Percentiles rank a stretch among this genome's conserved stretches.
These are phyloP conservation scores for Lutraria lutraria DNA, from an alignment of 2,888 invertebrate genomes.

Conservation along the genomic window DNA sequence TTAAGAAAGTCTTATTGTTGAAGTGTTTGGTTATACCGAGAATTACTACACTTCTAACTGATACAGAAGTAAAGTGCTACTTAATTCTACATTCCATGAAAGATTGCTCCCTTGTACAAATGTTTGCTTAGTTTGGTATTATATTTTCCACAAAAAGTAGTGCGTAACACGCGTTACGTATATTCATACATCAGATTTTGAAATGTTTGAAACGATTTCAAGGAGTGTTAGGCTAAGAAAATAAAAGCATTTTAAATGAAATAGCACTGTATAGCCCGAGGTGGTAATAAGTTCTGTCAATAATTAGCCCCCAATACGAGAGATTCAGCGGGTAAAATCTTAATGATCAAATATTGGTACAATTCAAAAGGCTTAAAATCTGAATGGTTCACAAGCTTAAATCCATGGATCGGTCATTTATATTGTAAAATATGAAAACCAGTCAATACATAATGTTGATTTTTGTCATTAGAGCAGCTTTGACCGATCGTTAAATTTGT, in stretches of 20 bases:
- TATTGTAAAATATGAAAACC: conserved; percentile 31
- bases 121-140: conserved; percentile 13
- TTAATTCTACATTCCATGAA: neutral
- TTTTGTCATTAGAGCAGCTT: conserved; percentile 30
- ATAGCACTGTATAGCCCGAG: neutral
- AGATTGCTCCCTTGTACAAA: neutral
- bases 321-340: conserved; percentile 50
- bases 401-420: conserved; percentile 7
- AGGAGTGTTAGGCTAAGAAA: neutral
- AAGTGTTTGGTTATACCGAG: neutral
- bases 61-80: neutral
- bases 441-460: conserved; percentile 20
- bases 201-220: neutral
- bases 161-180: neutral
- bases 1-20: neutral
- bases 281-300: conserved; percentile 40
- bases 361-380: conserved; percentile 47
- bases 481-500: conserved; percentile 34
- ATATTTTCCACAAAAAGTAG: neutral
- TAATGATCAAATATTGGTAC: conserved; percentile 62
- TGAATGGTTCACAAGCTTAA: conserved; percentile 41
- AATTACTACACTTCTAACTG: neutral
- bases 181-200: conserved; percentile 1
- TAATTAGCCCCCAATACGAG: conserved; percentile 43
- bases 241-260: conserved; percentile 5